Conservation (phyloP, 2,888 invertebrate species). For the Lepas anatifera region DNA sequence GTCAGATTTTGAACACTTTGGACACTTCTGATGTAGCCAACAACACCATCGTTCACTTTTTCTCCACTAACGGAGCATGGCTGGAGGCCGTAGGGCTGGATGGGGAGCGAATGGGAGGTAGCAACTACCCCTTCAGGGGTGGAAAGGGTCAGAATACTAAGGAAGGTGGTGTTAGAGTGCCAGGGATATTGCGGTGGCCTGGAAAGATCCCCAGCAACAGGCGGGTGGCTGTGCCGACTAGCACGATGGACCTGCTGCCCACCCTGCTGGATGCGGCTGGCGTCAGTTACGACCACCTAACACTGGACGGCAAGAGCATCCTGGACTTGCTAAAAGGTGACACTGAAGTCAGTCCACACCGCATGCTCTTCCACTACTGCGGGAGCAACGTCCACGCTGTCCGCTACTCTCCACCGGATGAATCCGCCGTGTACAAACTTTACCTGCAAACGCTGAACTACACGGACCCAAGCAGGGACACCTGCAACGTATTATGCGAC, state of each 20-base stretch:
- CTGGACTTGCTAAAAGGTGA: not conserved
- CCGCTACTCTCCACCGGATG: not conserved
- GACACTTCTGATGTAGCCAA: conserved; percentile 25
- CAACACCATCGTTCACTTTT: conserved; percentile 39
- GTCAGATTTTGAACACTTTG: conserved; percentile 35
- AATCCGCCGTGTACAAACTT: conserved; percentile 20
- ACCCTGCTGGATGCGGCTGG: conserved; percentile 33
- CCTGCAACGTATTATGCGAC: conserved; percentile 19
- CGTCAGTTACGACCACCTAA: conserved; percentile 19
- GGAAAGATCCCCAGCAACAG: conserved; percentile 34
- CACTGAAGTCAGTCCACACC: not conserved
- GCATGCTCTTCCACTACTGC: conserved; percentile 12
- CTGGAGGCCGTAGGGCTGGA: conserved; percentile 21
- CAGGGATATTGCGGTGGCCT: conserved; percentile 43
- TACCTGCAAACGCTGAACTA: conserved; percentile 16
- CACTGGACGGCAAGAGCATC: conserved; percentile 11
- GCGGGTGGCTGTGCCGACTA: conserved; percentile 30
- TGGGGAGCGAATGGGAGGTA: conserved; percentile 24
- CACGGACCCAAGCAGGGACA: conserved; percentile 17
- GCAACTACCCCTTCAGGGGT: conserved; percentile 26
- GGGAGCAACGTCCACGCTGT: conserved; percentile 12
- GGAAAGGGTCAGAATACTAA: conserved; percentile 26
- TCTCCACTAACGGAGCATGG: conserved; percentile 36
- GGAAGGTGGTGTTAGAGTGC: conserved; percentile 44
- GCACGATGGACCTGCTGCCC: conserved; percentile 35